A percentile compares a stretch with the other conserved stretches of the same genome.
These are phyloP conservation scores for Acanthosepion lycidas DNA, from an alignment of 2,888 invertebrate genomes.

Conservation along the genomic window DNA sequence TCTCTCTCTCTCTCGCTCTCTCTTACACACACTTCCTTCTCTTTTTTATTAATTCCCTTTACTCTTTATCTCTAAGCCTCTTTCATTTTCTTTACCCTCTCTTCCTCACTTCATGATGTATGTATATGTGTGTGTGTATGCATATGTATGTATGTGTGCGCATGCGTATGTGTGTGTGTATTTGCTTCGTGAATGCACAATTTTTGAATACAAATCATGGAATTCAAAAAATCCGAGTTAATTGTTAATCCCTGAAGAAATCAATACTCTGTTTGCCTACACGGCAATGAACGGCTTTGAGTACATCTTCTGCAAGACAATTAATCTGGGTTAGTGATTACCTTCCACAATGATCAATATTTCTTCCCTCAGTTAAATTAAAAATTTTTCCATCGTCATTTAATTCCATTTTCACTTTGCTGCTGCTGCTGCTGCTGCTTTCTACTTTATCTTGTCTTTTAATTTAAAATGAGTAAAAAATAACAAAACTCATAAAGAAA, in stretches of 20 bases:
- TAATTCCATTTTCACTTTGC: slow-evolving; percentile 33
- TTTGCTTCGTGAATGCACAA: slow-evolving; percentile 11
- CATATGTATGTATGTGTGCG: neutral
- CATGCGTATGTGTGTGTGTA: neutral
- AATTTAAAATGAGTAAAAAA: neutral
- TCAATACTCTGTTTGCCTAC: slow-evolving; percentile 21
- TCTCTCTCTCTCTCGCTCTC: too few relatives aligned
- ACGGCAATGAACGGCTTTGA: neutral
- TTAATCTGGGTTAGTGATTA: slow-evolving; percentile 1
- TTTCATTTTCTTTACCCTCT: too few relatives aligned
- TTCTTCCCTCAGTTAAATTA: slow-evolving; percentile 12
- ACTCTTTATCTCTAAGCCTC: too few relatives aligned
- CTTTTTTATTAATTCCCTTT: too few relatives aligned
- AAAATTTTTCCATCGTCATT: slow-evolving; percentile 21
- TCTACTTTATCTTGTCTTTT: neutral
- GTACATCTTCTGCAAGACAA: slow-evolving; percentile 33
- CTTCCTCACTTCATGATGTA: too few relatives aligned
- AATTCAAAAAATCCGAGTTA: slow-evolving; percentile 33
- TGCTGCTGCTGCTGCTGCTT: neutral
- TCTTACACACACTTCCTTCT: too few relatives aligned
- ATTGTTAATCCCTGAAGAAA: slow-evolving; percentile 20
- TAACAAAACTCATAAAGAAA: neutral
- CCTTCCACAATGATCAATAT: slow-evolving; percentile 9
- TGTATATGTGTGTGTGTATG: neutral
- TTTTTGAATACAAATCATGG: slow-evolving; percentile 11